Conservation (phyloP, 2,888 invertebrate species). For the Coremacera marginata region DNA sequence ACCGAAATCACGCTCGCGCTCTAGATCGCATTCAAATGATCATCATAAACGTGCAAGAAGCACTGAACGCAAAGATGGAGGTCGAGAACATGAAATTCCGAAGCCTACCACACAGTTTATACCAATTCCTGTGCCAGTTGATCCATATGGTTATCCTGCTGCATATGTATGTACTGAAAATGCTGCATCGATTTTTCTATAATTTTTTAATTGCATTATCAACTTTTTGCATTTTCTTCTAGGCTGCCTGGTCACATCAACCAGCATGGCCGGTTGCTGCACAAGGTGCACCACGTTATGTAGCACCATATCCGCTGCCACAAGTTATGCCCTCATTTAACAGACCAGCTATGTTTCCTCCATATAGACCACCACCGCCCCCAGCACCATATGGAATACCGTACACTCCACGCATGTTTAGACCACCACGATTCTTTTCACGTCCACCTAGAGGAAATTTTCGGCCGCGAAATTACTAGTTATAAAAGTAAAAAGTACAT, state of each 20-base stretch:
- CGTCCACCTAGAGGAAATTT: conserved; percentile 33
- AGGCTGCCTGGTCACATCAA: conserved; percentile 40
- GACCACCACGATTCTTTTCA: conserved; percentile 6
- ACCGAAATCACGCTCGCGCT: conserved; percentile 32
- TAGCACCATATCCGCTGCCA: conserved; percentile 10
- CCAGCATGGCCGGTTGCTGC: conserved; percentile 39
- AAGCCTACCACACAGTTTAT: conserved; percentile 45
- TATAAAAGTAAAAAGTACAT: too few species aligned
- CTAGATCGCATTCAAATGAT: conserved; percentile 25
- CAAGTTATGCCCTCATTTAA: conserved; percentile 38
- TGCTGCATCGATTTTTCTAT: conserved; percentile 35
- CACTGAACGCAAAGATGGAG: background rate
- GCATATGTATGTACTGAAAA: conserved; percentile 38
- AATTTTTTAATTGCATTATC: too few species aligned
- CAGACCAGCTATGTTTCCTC: background rate
- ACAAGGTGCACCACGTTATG: conserved; percentile 10
- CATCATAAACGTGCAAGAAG: conserved; percentile 18
- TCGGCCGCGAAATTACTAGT: conserved; percentile 32
- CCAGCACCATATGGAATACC: conserved; percentile 36
- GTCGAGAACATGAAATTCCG: conserved; percentile 13
- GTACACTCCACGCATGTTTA: conserved; percentile 20
- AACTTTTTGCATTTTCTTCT: conserved; percentile 19
- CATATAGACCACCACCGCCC: background rate
- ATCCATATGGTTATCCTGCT: conserved; percentile 37
- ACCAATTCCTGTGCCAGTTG: conserved; percentile 46